phyloP scores from a whole-genome alignment of 1,140 invertebrate genomes.

The Pseudomyrmex pallidus region DNA sequence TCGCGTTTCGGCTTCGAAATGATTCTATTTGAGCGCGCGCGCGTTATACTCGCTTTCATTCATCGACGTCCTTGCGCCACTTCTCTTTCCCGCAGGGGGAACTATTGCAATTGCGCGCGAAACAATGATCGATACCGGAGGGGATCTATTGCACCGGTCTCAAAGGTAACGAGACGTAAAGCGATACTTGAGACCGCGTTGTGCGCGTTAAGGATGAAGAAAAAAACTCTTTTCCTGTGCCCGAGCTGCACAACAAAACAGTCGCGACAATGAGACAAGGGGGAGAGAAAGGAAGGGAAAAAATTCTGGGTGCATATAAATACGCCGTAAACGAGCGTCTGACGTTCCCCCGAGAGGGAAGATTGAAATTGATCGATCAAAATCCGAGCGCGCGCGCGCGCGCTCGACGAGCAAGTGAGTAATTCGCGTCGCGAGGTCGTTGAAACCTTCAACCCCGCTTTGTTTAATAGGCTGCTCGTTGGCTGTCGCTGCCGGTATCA shows the following conservation, averaged over 20 bases:
- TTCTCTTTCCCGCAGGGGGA: constrained; percentile 53
- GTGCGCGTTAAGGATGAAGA: background rate
- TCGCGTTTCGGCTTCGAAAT: constrained; percentile 44
- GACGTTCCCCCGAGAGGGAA: constrained; percentile 18
- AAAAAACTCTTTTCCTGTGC: constrained; percentile 11
- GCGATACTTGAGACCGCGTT: background rate
- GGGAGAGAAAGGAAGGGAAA: no score
- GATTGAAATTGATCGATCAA: constrained; percentile 75
- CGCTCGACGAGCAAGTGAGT: constrained; percentile 65
- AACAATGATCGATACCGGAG: constrained; percentile 60
- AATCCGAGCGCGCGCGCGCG: constrained; percentile 52
- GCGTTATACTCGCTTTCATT: constrained; percentile 64
- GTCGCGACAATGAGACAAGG: background rate
- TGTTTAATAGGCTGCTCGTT: constrained; percentile 55
- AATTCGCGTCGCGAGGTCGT: constrained; percentile 74
- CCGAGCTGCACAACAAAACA: background rate
- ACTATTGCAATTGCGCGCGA: constrained; percentile 62
- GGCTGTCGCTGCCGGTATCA: constrained; percentile 58
- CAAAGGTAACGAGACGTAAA: constrained; percentile 43
- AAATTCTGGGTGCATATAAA: background rate
- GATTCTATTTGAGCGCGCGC: constrained; percentile 12
- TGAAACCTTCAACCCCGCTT: constrained; percentile 69
- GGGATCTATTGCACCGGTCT: constrained; percentile 9
- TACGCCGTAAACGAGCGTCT: constrained; percentile 38
- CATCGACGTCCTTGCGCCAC: constrained; percentile 70